phyloP scores from a whole-genome alignment of 30 jellyfish, hydroid and myxozoan species.

The Hydractinia symbiolongicarpus region DNA sequence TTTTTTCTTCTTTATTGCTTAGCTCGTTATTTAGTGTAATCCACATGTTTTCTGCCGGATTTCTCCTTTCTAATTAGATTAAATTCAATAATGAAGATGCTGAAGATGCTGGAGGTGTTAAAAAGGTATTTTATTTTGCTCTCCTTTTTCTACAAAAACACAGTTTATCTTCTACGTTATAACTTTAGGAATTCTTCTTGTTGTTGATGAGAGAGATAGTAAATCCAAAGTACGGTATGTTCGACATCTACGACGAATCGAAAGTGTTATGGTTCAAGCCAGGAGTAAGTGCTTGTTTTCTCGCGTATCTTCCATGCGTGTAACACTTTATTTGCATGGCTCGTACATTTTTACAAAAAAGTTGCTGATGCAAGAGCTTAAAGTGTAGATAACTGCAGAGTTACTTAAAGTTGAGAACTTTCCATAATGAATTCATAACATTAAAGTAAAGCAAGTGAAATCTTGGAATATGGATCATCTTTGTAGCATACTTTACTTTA shows the following conservation, averaged over 20 bases:
- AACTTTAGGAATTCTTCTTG: conserved; percentile 69
- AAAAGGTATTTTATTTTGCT: conserved; percentile 38
- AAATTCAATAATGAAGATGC: conserved; percentile 69
- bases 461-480: not conserved
- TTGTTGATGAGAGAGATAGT: conserved; percentile 55
- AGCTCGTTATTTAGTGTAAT: too few relatives aligned
- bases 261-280: conserved; percentile 65
- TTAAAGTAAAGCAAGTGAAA: not conserved
- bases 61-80: conserved; percentile 30
- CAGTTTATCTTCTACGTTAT: not conserved
- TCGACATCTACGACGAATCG: conserved; percentile 42
- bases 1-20: too few relatives aligned
- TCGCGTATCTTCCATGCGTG: not conserved
- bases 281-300: not conserved
- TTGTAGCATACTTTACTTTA: not conserved
- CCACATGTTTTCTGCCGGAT: not conserved
- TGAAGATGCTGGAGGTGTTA: conserved; percentile 85
- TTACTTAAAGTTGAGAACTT: not conserved
- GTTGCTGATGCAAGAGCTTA: too few relatives aligned
- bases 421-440: not conserved
- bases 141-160: too few relatives aligned
- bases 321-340: too few relatives aligned
- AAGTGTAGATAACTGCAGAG: not conserved
- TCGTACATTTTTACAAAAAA: too few relatives aligned
- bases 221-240: conserved; percentile 73